A percentile compares a stretch with the other conserved stretches of the same genome.
phyloP scores from a whole-genome alignment of 2,888 invertebrate species.

The Abrostola triplasia region DNA sequence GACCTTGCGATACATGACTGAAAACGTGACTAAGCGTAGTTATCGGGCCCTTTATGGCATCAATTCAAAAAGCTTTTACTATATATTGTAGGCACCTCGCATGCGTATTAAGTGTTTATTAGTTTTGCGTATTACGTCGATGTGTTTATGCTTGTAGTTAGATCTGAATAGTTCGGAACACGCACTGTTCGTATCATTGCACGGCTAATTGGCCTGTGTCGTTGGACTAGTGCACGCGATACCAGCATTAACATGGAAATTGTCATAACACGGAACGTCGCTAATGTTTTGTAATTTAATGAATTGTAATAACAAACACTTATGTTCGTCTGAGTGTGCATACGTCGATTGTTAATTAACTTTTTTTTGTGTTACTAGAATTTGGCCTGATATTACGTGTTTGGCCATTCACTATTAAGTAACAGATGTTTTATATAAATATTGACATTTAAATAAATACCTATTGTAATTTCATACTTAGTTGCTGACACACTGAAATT shows the following conservation, averaged over 20 bases:
- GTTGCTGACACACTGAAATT: constrained; percentile 29
- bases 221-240: constrained; percentile 64
- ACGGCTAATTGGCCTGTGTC: constrained; percentile 57
- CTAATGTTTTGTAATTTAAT: constrained; percentile 54
- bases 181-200: constrained; percentile 66
- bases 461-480: constrained; percentile 12
- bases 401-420: background rate
- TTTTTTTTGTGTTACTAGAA: background rate
- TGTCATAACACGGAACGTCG: constrained; percentile 59
- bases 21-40: constrained; percentile 16
- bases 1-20: constrained; percentile 11
- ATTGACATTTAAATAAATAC: constrained; percentile 10
- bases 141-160: constrained; percentile 38
- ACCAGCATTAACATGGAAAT: constrained; percentile 66
- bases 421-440: constrained; percentile 3
- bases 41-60: constrained; percentile 9
- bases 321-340: constrained; percentile 32
- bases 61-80: constrained; percentile 40
- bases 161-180: constrained; percentile 60
- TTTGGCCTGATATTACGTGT: constrained; percentile 1
- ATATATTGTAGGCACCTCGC: constrained; percentile 23
- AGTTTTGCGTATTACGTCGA: constrained; percentile 43
- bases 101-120: constrained; percentile 49
- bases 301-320: constrained; percentile 47
- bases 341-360: constrained; percentile 1